Base-by-base conservation (phyloP, 2,888 invertebrate species). In the Unio pictorum region DNA sequence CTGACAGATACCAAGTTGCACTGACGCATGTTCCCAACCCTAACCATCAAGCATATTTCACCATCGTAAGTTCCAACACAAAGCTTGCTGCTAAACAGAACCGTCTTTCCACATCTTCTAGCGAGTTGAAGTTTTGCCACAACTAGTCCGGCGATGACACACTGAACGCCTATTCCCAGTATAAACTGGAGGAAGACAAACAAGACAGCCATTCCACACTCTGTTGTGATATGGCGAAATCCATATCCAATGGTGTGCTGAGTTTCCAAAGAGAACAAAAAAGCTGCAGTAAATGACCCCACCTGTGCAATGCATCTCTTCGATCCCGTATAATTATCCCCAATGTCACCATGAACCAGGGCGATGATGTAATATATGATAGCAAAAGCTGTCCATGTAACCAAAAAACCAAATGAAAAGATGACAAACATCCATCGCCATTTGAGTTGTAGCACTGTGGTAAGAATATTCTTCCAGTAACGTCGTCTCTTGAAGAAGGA, bases 161-260 rank as follows among this genome's bases (percentile, higher is more conserved):
- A 88, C 80, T 91, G 91, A 23, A 92, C 95, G 76, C 92, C 91
- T 34, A 96, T 95, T 18, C 98, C 97, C 61, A 94, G 93, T 75
- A 98, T 96, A 81, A 96, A 95, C 91, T 97, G 97, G 74, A 96
- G 91, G 90, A 96, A 95, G 93, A 97, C 94, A 57, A 95, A 93
- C 87, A 96, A 94, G 82, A 96, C 95, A 54, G 96, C 96, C 88
- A 95, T 95, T 0, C 95, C 95, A 87, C 99, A 99, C 89, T 96
- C 95, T 78, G 97, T 94, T 0, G 96, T 96, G 0, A 96, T 95
- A 60, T 93, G 93, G 70, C 96, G 93, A 67, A 92, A 93, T 2
- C 96, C 96, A 87, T 96, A 96, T 61, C 96, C 97, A 81, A 98
- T 98, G 15, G 98, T 98, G 90, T 97, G 96, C 90, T 98, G 98